These are phyloP conservation scores for Chrysomallon squamiferum DNA, from an alignment of 1,140 invertebrate species.

Conservation along the genomic window DNA sequence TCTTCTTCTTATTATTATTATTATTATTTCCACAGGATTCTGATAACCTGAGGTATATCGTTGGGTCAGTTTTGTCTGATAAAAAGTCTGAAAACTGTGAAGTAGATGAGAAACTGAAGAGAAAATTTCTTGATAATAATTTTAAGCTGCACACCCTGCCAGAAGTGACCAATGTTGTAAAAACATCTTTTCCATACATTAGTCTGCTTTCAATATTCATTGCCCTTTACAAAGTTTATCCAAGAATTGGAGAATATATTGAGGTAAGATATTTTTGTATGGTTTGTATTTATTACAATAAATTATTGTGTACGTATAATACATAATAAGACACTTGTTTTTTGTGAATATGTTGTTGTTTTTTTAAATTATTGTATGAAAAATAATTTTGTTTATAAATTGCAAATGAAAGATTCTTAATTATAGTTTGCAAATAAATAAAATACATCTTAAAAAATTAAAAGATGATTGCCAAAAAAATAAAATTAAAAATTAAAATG, in stretches of 20 bases:
- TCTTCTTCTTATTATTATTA: too few species aligned
- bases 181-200: conserved; percentile 62
- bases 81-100: conserved; percentile 26
- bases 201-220: conserved; percentile 64
- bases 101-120: conserved; percentile 31
- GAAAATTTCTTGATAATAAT: conserved; percentile 46
- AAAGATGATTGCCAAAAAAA: too few species aligned
- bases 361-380: not conserved
- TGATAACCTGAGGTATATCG: conserved; percentile 56
- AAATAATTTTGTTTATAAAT: not conserved
- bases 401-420: too few species aligned
- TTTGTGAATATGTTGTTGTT: not conserved
- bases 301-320: too few species aligned
- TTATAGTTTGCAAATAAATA: too few species aligned
- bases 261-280: conserved; percentile 49
- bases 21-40: too few species aligned
- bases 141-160: conserved; percentile 62
- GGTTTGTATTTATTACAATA: too few species aligned
- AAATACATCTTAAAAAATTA: too few species aligned
- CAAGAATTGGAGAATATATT: conserved; percentile 59
- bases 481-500: too few species aligned
- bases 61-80: conserved; percentile 60
- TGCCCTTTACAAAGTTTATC: conserved; percentile 63
- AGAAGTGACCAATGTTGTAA: conserved; percentile 60
- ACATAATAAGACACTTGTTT: too few species aligned